Conservation (phyloP, 1,140 invertebrate genomes). For the Meteorus sp. region DNA sequence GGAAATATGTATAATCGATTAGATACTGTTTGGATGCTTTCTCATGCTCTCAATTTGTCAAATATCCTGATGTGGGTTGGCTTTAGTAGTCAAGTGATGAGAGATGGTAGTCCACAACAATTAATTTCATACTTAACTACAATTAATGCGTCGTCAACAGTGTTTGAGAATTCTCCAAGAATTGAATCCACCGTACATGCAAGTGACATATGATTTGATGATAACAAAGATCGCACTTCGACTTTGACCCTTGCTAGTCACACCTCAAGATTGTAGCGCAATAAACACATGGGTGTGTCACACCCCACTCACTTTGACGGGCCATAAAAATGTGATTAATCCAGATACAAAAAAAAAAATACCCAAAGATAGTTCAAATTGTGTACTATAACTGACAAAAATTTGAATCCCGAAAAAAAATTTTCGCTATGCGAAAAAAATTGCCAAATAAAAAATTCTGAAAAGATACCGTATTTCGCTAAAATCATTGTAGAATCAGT, state of each 20-base stretch:
- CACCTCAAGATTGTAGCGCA: no score
- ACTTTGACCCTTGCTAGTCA: not conserved
- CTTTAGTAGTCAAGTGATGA: constrained; percentile 15
- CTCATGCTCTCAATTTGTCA: constrained; percentile 16
- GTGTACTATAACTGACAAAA: no score
- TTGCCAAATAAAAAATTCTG: no score
- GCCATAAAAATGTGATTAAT: no score
- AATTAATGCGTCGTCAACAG: constrained; percentile 11
- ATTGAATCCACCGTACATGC: not conserved
- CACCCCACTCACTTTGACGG: no score
- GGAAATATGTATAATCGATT: not conserved
- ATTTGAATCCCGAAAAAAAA: no score
- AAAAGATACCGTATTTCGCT: no score
- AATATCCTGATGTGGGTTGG: constrained; percentile 25
- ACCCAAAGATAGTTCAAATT: no score
- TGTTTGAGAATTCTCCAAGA: not conserved
- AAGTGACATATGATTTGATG: constrained; percentile 16
- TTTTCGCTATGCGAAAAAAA: no score
- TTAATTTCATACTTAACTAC: constrained; percentile 2
- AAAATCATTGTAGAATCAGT: no score
- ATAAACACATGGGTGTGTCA: no score
- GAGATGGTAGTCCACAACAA: not conserved
- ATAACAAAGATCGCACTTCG: constrained; percentile 8
- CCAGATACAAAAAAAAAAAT: no score
- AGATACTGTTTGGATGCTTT: constrained; percentile 9